Percentiles rank a stretch among this genome's conserved stretches.
Conservation (phyloP, 2,113 vertebrate species). For the Oncorhynchus clarkii region DNA sequence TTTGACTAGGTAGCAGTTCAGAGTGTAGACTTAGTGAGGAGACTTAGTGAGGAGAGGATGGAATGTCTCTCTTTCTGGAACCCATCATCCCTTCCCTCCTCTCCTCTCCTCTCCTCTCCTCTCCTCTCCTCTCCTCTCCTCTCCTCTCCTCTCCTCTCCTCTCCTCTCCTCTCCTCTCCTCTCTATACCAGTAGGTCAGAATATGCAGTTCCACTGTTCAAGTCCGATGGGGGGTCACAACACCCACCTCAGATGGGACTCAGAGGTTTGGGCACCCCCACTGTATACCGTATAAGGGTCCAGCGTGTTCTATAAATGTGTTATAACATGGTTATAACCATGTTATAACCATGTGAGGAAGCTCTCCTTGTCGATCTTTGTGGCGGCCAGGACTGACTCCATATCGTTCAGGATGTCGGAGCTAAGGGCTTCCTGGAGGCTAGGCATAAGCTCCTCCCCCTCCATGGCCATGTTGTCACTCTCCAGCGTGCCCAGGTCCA, state of each 20-base stretch:
- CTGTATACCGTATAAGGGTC: background rate
- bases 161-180: no score
- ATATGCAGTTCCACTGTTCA: no score
- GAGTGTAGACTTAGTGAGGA: conserved; percentile 26
- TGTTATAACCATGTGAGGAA: conserved; percentile 98
- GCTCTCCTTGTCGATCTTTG: conserved; percentile 99
- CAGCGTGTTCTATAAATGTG: no score
- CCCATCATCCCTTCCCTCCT: no score
- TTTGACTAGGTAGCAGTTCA: conserved; percentile 77
- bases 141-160: no score
- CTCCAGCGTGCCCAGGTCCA: conserved; percentile 98
- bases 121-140: no score
- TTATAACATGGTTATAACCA: no score
- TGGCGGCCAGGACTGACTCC: conserved; percentile 96
- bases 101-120: no score
- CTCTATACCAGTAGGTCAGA: no score
- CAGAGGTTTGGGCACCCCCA: background rate
- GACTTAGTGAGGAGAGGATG: conserved; percentile 1
- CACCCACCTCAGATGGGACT: no score
- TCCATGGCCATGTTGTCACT: conserved; percentile 97
- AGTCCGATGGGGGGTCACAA: no score
- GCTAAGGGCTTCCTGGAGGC: conserved; percentile 96
- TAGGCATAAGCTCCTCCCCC: conserved; percentile 98
- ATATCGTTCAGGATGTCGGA: conserved; percentile 99
- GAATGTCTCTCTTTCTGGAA: background rate